Evolutionary conservation across 2,113 vertebrate species (phyloP).

Genomic region (Colossoma macropomum): DNA sequence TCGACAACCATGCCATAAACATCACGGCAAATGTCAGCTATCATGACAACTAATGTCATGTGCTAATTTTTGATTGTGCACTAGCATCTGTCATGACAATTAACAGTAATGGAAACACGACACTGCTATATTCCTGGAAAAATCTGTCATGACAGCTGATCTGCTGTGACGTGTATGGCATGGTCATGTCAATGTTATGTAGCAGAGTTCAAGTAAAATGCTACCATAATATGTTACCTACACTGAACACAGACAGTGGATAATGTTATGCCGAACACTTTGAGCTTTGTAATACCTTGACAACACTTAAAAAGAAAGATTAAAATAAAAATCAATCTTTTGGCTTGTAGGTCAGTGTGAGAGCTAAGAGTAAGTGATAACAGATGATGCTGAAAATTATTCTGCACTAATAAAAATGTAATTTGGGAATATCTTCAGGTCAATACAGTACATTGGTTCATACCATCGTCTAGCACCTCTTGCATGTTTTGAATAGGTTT

Average conservation of each 20-base stretch:
- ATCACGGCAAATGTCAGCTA: too few species aligned
- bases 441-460: slow-evolving; percentile 20
- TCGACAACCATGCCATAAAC: too few species aligned
- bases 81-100: too few species aligned
- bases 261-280: neutral
- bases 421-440: slow-evolving; percentile 10
- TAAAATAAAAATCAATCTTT: slow-evolving; percentile 65
- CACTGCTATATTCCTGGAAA: too few species aligned
- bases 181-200: too few species aligned
- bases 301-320: slow-evolving; percentile 46
- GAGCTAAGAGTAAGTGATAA: neutral
- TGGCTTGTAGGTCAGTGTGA: slow-evolving; percentile 65
- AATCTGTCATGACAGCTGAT: too few species aligned
- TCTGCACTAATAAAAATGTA: neutral
- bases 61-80: too few species aligned
- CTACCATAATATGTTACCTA: slow-evolving; percentile 8
- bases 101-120: too few species aligned
- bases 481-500: slow-evolving; percentile 32
- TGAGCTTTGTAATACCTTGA: slow-evolving; percentile 45
- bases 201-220: too few species aligned
- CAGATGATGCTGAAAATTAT: neutral
- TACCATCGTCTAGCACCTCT: slow-evolving; percentile 7
- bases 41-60: too few species aligned
- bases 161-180: too few species aligned
- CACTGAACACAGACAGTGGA: slow-evolving; percentile 4